These are phyloP conservation scores for Aethes cnicana DNA, from an alignment of 2,888 invertebrate genomes.

Conservation along the genomic window DNA sequence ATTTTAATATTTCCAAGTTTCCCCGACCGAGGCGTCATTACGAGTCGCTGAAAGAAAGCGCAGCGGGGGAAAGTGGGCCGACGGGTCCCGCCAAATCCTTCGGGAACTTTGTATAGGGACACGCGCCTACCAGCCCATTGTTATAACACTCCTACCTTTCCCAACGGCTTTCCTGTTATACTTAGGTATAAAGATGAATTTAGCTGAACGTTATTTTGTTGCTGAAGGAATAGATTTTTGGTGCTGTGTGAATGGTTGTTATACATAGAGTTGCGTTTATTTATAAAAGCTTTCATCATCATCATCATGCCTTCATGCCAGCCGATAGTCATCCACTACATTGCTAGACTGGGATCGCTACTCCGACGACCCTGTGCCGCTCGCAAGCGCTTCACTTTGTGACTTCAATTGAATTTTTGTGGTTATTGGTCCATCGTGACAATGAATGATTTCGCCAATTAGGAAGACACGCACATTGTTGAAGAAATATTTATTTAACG, in stretches of 20 bases:
- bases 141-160: conserved; percentile 61
- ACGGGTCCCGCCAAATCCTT: conserved; percentile 64
- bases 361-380: no score
- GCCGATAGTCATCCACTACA: no score
- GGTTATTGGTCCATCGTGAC: no score
- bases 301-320: no score
- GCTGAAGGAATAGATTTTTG: conserved; percentile 38
- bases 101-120: conserved; percentile 35
- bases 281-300: neutral
- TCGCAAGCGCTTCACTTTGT: no score
- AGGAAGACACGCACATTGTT: no score
- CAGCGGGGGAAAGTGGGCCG: conserved; percentile 65
- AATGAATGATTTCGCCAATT: no score
- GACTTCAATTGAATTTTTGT: no score
- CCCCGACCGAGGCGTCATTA: conserved; percentile 69
- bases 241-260: conserved; percentile 34
- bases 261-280: neutral
- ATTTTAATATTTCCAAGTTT: conserved; percentile 80
- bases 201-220: conserved; percentile 40
- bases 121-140: conserved; percentile 56
- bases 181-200: conserved; percentile 44
- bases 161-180: conserved; percentile 42
- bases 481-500: no score
- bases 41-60: conserved; percentile 65
- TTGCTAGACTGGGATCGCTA: no score